phyloP scores from a whole-genome alignment of 2,888 invertebrate species.

The Buathra laborator region DNA sequence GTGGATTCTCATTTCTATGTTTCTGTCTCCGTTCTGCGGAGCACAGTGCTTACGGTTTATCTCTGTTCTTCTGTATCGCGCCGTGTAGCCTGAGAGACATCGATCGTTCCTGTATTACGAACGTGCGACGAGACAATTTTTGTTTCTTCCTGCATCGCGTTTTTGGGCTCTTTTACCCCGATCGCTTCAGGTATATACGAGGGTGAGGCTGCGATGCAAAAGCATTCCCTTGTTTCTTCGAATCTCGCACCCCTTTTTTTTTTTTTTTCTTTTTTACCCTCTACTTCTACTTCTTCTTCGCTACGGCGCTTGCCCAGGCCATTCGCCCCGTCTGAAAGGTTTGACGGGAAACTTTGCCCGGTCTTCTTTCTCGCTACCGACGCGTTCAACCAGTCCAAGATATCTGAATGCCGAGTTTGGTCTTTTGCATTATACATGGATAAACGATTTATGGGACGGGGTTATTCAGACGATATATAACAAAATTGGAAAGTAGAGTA shows the following conservation, averaged over 20 bases:
- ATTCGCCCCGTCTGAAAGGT: constrained; percentile 77
- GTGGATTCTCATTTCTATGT: constrained; percentile 39
- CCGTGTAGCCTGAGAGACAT: constrained; percentile 34
- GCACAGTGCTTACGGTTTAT: constrained; percentile 52
- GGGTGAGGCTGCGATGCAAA: constrained; percentile 81
- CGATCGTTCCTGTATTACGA: constrained; percentile 57
- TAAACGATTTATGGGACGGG: constrained; percentile 82
- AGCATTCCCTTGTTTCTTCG: constrained; percentile 84
- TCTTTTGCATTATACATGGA: constrained; percentile 83
- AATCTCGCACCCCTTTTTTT: constrained; percentile 74
- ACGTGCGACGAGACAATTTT: constrained; percentile 59
- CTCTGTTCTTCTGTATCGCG: constrained; percentile 38
- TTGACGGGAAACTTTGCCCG: constrained; percentile 79
- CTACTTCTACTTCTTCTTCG: constrained; percentile 53
- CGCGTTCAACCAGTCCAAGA: constrained; percentile 66
- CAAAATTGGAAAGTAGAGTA: constrained; percentile 48
- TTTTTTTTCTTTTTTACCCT: constrained; percentile 68
- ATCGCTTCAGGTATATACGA: constrained; percentile 59
- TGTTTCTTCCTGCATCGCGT: constrained; percentile 47
- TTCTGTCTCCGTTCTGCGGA: constrained; percentile 12
- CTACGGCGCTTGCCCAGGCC: constrained; percentile 58
- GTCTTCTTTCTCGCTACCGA: constrained; percentile 57
- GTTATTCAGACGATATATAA: constrained; percentile 27
- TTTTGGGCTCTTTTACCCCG: constrained; percentile 52
- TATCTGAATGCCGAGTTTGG: constrained; percentile 71